phyloP scores from a whole-genome alignment of 2,888 invertebrate species.

The Apodemia hepburni region DNA sequence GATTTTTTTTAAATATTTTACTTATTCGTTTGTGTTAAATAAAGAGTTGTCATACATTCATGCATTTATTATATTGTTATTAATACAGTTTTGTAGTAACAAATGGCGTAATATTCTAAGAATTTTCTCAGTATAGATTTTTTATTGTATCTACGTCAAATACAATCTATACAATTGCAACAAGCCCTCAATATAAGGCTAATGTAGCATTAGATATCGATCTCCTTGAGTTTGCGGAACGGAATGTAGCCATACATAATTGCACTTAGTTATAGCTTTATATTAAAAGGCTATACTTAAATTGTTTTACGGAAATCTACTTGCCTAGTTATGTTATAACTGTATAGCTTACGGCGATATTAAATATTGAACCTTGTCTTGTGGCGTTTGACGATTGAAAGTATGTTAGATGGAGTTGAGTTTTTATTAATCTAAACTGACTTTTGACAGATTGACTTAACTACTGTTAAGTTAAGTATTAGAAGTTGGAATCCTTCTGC shows the following conservation, averaged over 20 bases:
- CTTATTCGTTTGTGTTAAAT: too few relatives aligned
- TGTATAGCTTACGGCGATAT: neutral
- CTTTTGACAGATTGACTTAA: too few relatives aligned
- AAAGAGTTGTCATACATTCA: too few relatives aligned
- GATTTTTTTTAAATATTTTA: too few relatives aligned
- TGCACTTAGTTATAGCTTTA: slow-evolving; percentile 14
- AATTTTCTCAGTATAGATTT: neutral
- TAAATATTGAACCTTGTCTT: neutral
- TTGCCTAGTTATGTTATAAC: neutral
- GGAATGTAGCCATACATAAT: slow-evolving; percentile 42
- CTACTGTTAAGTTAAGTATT: too few relatives aligned
- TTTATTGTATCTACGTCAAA: neutral
- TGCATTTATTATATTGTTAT: too few relatives aligned
- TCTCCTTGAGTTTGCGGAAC: slow-evolving; percentile 71
- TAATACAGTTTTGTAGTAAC: too few relatives aligned
- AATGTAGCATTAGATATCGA: slow-evolving; percentile 58
- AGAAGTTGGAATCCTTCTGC: too few relatives aligned
- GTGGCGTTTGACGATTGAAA: neutral
- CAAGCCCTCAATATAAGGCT: slow-evolving; percentile 37
- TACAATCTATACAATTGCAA: slow-evolving; percentile 50
- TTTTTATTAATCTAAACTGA: too few relatives aligned
- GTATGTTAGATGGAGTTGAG: too few relatives aligned
- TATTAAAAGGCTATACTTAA: slow-evolving; percentile 10
- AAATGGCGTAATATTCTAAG: neutral
- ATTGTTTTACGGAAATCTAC: slow-evolving; percentile 15